Evolutionary conservation across 2,797 vertebrate species (phyloP).

Genomic region (Channallabes apus): DNA sequence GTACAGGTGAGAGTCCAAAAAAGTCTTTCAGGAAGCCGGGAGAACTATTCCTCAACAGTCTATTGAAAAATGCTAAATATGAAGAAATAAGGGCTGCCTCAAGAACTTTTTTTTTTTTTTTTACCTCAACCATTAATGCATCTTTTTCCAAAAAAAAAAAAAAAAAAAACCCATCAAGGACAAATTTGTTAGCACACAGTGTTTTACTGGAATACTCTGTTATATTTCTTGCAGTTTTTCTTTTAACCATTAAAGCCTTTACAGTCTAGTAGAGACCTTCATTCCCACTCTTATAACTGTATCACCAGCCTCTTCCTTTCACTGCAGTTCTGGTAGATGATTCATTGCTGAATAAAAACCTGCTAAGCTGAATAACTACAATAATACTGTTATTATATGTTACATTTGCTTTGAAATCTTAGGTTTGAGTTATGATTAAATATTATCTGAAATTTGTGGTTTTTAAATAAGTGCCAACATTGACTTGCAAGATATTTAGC

Average conservation of each 20-base stretch:
- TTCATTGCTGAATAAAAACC: slow-evolving; percentile 7
- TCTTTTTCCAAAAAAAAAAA: too few relatives aligned
- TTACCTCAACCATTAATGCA: background rate
- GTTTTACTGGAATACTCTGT: background rate
- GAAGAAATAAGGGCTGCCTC: too few relatives aligned
- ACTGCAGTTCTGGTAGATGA: background rate
- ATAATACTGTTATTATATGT: background rate
- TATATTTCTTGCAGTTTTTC: background rate
- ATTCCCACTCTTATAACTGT: background rate
- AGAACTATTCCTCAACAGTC: too few relatives aligned
- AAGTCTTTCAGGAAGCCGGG: too few relatives aligned
- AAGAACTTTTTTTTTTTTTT: background rate
- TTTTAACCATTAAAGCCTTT: background rate
- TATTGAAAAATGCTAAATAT: too few relatives aligned
- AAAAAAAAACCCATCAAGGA: background rate
- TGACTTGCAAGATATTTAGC: background rate
- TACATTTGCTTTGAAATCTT: background rate
- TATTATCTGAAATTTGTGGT: background rate
- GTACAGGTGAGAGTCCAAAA: too few relatives aligned
- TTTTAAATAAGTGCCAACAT: background rate
- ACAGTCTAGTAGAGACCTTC: background rate
- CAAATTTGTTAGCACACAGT: background rate
- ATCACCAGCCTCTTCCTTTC: background rate
- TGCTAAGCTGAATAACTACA: background rate
- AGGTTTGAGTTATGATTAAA: slow-evolving; percentile 6